Conservation (phyloP, 64 coral and sea anemone genomes). For the Actinia equina region DNA sequence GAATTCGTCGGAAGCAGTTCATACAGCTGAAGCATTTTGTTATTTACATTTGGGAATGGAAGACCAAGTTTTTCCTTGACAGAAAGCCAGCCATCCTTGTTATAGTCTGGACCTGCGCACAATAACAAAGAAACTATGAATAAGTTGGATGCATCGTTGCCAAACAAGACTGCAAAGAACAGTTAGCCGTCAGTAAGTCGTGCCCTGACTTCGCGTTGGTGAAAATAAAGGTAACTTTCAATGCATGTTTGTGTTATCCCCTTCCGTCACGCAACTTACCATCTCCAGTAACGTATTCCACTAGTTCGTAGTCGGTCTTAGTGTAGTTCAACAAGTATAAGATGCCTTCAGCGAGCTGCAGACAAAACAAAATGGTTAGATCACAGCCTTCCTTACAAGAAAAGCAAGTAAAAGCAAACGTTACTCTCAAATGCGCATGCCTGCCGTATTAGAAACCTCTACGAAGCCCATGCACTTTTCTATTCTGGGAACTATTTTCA, state of each 20-base stretch:
- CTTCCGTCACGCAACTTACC: constrained; percentile 7
- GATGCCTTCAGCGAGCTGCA: constrained; percentile 22
- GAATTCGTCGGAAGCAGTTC: too few species aligned
- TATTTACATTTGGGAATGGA: constrained; percentile 47
- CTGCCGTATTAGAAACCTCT: too few species aligned
- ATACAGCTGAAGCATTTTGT: neutral
- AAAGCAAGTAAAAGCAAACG: too few species aligned
- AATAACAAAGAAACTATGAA: neutral
- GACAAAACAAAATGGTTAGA: neutral
- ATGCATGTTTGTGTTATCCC: neutral
- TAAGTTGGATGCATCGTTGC: neutral
- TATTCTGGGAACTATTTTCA: too few species aligned
- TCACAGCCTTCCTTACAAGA: too few species aligned
- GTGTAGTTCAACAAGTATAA: constrained; percentile 34
- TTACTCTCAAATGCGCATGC: too few species aligned
- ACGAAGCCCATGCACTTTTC: too few species aligned
- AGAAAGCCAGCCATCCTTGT: neutral
- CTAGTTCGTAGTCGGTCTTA: constrained; percentile 21
- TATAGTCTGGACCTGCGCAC: neutral
- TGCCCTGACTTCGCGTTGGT: neutral
- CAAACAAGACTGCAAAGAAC: too few species aligned
- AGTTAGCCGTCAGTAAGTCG: neutral
- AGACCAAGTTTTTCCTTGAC: constrained; percentile 39
- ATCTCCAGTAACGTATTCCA: constrained; percentile 47
- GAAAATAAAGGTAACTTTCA: neutral